Evolutionary conservation across 2,797 vertebrate species (phyloP).

Genomic region (Kryptopterus vitreolus): DNA sequence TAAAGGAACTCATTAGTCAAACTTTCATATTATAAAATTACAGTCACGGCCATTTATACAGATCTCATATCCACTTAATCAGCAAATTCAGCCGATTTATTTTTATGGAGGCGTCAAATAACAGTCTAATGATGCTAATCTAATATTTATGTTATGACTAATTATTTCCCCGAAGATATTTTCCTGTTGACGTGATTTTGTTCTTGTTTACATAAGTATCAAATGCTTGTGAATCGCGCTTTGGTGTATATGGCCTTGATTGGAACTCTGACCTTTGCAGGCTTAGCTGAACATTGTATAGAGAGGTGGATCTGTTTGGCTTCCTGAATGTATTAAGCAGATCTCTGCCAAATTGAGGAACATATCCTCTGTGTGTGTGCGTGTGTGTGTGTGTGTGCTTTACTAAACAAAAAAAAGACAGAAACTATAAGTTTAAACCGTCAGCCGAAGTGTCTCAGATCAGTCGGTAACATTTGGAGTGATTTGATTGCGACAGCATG

Average conservation of each 20-base stretch:
- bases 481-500: neutral
- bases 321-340: neutral
- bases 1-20: too few relatives aligned
- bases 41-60: neutral
- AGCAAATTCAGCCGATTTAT: neutral
- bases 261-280: slow-evolving; percentile 1
- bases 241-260: neutral
- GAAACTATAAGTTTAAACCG: neutral
- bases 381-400: slow-evolving; percentile 10
- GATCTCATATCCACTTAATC: neutral
- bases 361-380: too few relatives aligned
- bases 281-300: neutral
- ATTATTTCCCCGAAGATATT: neutral
- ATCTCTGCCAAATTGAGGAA: neutral
- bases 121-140: neutral
- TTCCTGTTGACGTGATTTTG: neutral
- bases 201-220: neutral
- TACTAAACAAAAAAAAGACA: neutral
- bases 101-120: neutral
- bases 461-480: neutral
- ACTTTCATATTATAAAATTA: neutral
- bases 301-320: neutral
- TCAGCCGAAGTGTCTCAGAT: neutral
- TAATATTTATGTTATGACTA: neutral
- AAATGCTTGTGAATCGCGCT: neutral